Conservation (phyloP, 2,113 vertebrate species). For the Porphyrio hochstetteri region DNA sequence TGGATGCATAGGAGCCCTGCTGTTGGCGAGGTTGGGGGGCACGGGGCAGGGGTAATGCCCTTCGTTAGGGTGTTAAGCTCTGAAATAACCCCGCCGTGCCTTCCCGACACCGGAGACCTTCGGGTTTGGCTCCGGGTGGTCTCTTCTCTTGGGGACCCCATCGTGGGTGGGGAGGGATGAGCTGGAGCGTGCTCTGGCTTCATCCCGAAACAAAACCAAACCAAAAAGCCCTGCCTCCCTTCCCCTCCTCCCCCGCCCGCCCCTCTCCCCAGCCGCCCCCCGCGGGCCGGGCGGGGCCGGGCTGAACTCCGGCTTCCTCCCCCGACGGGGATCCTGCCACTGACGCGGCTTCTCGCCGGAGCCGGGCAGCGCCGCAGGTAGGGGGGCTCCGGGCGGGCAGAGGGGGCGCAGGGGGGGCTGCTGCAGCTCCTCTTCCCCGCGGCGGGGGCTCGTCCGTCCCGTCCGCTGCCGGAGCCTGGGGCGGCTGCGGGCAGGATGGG, state of each 20-base stretch:
- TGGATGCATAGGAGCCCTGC: neutral
- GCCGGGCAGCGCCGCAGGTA: neutral
- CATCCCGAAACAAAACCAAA: neutral
- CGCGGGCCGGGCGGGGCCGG: slow-evolving; percentile 16
- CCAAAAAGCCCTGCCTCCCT: neutral
- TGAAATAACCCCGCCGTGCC: neutral
- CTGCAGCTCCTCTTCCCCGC: neutral
- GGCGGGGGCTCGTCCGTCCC: no score
- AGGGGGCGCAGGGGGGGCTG: neutral
- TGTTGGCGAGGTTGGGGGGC: neutral
- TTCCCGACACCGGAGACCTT: neutral
- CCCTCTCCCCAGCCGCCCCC: neutral
- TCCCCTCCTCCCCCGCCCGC: no score
- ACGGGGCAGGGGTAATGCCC: neutral
- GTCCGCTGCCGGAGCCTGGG: neutral
- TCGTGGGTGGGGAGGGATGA: neutral
- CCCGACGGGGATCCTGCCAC: neutral
- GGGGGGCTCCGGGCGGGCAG: neutral
- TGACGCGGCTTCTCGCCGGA: neutral
- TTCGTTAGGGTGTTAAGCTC: neutral
- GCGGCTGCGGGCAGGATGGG: neutral
- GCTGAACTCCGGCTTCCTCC: neutral
- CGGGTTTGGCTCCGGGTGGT: neutral
- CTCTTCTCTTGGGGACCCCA: neutral
- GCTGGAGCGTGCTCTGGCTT: neutral